Base-by-base conservation (phyloP, 2,888 invertebrate species). In the Eupelmus urozonus region DNA sequence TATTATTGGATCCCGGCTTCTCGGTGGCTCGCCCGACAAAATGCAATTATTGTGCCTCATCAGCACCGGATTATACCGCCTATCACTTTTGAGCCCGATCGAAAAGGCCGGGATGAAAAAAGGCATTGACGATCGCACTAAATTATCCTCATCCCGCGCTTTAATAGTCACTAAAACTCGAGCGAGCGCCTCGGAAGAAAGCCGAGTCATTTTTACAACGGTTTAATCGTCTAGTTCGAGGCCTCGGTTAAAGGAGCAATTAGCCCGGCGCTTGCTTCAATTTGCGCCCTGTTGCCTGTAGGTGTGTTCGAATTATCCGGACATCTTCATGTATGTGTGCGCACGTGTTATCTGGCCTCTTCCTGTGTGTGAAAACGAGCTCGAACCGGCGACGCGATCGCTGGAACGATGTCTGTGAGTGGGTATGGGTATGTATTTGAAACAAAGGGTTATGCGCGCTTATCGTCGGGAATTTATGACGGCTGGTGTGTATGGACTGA, bases 1-100 rank as follows among this genome's bases (percentile, higher is more conserved):
- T 53, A 69, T 69, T 27, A 69, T 69, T 69, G 42, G 57, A 40
- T 13, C 18, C 7, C 23, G 40, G 3, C 9, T 16, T 29, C 13
- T 29, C 27, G 53, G 20, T 55, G 27, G 65, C 49, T 11, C 16
- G 13, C 23, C 1, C 63, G n/a, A 18, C 34, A 16, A 59, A 60
- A 13, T 40, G 42, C 25, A 20, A 27, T 66, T 18, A 27, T 40
- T 34, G 5, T n/a, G n/a, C 1, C 34, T 53, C 66, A 29, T 66
- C 66, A 29, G 13, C 11, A 20, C 2, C 23, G 27, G 63, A 45
- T 45, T 45, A 63, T n/a, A 5, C 18, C 13, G 11, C n/a, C 57
- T 13, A 2, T 27, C 57, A 7, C 16, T 7, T 16, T 53, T 5
- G 0, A 18, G 53, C 23, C 53, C 0, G 9, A 34, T 3, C 34